A percentile compares a stretch with the other conserved stretches of the same genome.
phyloP scores from a whole-genome alignment of 2,888 invertebrate species.

The Hemithea aestivaria region DNA sequence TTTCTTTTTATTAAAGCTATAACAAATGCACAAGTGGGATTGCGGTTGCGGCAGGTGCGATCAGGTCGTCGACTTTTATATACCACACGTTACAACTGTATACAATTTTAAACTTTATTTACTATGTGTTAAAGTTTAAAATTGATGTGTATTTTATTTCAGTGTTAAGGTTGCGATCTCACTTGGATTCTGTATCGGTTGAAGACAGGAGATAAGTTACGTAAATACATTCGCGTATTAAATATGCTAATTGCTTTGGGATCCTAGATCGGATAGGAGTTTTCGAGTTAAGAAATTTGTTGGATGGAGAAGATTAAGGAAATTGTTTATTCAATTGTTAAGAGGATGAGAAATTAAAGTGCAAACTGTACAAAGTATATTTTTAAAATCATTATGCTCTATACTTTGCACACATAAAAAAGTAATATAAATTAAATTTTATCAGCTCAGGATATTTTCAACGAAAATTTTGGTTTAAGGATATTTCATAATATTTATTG shows the following conservation, averaged over 20 bases:
- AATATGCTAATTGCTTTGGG: constrained; percentile 11
- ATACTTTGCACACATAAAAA: no score
- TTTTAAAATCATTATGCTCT: no score
- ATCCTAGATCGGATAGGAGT: not conserved
- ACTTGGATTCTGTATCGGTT: constrained; percentile 33
- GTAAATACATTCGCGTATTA: constrained; percentile 13
- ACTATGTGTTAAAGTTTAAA: not conserved
- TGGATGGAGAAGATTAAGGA: no score
- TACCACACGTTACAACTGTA: constrained; percentile 30
- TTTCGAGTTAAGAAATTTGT: constrained; percentile 3
- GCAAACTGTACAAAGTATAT: no score
- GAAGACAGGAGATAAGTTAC: constrained; percentile 16
- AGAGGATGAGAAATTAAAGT: no score
- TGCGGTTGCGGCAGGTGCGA: constrained; percentile 58
- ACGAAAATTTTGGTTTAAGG: no score
- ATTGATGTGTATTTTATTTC: constrained; percentile 18
- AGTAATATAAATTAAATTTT: no score
- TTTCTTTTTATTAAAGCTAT: constrained; percentile 25
- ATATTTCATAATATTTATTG: no score
- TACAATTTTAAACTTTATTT: constrained; percentile 22
- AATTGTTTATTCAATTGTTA: no score
- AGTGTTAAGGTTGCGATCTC: constrained; percentile 38
- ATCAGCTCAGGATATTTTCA: no score
- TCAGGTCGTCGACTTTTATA: constrained; percentile 56
- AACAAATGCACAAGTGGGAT: constrained; percentile 45